Base-by-base conservation (phyloP, 2,113 vertebrate genomes). In the Cyanistes caeruleus region DNA sequence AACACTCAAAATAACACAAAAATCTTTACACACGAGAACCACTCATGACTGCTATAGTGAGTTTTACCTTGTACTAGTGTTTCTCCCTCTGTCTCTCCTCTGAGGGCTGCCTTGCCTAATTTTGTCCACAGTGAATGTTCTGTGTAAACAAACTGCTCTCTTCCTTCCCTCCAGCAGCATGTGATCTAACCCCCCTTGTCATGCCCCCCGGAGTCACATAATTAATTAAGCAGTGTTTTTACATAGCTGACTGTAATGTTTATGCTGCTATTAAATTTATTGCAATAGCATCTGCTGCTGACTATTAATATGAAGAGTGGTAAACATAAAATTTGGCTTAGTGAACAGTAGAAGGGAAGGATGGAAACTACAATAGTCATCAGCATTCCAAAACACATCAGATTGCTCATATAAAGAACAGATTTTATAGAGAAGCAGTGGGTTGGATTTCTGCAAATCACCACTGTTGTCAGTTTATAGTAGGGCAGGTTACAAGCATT, bases 271-370 rank as follows among this genome's bases (percentile, higher is more conserved):
- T 79, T 83, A 89, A 89, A 83, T 76, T 51, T 72, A 91, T 35
- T 91, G 68, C 53, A 46, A 12, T 65, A 73, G 59, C 77, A 91
- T 94, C 90, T 95, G 90, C 59, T 70, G n/a, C 76, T 94, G 80
- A 41, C 39, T 89, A 56, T 68, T 89, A 80, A 87, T 20, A 37
- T 52, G 77, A 77, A 77, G 41, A 67, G 63, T n/a, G 46, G 51
- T 44, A 87, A 94, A 87, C 49, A 87, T 63, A 83, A 76, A 43
- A 48, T 51, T 87, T 84, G 90, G 72, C 84, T 86, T 76, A 64
- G 49, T 53, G 68, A 77, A 43, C 16, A 56, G 84, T 67, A n/a
- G 41, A 94, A 82, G 39, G 62, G 64, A 62, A 72, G 48, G 35
- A 69, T 46, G 27, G 51, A 89, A 83, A 31, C 35, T 59, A 22